Conservation (phyloP, 2,113 vertebrate species). For the Cynopterus brachyotis region DNA sequence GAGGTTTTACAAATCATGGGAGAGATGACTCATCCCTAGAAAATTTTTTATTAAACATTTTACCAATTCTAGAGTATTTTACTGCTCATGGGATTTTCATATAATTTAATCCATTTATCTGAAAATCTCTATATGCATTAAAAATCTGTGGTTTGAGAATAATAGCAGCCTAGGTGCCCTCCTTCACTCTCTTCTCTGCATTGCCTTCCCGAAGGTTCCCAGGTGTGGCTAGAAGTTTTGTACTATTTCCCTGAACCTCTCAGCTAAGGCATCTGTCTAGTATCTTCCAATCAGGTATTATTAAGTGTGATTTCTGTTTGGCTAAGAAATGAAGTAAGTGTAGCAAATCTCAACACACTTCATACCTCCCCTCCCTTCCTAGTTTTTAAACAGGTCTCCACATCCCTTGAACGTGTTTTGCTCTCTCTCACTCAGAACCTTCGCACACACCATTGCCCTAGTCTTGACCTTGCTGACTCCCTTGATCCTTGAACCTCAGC, state of each 20-base stretch:
- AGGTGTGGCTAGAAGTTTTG: background rate
- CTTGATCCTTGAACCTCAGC: background rate
- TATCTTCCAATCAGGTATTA: background rate
- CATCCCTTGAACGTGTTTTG: background rate
- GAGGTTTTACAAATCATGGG: background rate
- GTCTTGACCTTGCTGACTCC: background rate
- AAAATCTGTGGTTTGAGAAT: background rate
- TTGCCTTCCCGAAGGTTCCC: background rate
- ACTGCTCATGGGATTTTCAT: background rate
- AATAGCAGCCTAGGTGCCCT: background rate
- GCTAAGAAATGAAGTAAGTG: background rate
- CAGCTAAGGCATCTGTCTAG: background rate
- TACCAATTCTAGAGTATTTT: conserved; percentile 22
- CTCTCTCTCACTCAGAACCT: background rate
- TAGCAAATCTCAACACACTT: background rate
- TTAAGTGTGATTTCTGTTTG: background rate
- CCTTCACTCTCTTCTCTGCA: background rate
- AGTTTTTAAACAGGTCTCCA: background rate
- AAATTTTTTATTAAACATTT: conserved; percentile 15
- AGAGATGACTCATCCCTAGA: conserved; percentile 9
- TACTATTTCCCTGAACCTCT: background rate
- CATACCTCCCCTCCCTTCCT: background rate
- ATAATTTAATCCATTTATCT: background rate
- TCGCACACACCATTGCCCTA: background rate
- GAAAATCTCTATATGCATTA: background rate